phyloP scores from a whole-genome alignment of 2,113 vertebrate species.

The Xyrauchen texanus region DNA sequence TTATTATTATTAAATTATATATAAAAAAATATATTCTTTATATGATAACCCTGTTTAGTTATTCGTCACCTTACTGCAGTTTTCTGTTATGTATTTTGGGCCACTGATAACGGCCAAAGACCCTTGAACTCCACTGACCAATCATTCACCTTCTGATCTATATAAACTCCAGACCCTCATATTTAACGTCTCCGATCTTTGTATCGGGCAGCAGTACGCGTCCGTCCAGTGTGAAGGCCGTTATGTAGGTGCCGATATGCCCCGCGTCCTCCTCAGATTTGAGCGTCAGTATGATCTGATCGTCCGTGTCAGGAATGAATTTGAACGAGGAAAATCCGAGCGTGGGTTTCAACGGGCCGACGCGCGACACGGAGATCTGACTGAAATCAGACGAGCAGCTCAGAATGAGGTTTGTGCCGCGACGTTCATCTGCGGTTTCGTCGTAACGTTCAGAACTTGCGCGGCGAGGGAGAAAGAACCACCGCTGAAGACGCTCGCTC shows the following conservation, averaged over 20 bases:
- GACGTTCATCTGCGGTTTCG: slow-evolving; percentile 83
- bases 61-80: too few relatives aligned
- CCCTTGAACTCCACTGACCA: too few relatives aligned
- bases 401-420: slow-evolving; percentile 85
- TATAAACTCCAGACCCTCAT: slow-evolving; percentile 94
- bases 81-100: too few relatives aligned
- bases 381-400: slow-evolving; percentile 83
- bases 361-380: slow-evolving; percentile 69
- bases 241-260: slow-evolving; percentile 85
- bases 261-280: slow-evolving; percentile 91
- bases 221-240: slow-evolving; percentile 90
- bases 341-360: slow-evolving; percentile 80
- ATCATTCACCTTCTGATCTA: slow-evolving; percentile 58
- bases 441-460: slow-evolving; percentile 87
- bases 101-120: too few relatives aligned
- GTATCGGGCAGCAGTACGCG: slow-evolving; percentile 87
- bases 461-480: slow-evolving; percentile 93
- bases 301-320: slow-evolving; percentile 87
- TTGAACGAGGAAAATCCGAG: slow-evolving; percentile 97
- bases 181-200: slow-evolving; percentile 86
- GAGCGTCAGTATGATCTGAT: slow-evolving; percentile 88
- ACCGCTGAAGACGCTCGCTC: slow-evolving; percentile 88
- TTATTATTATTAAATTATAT: too few relatives aligned
- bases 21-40: too few relatives aligned
- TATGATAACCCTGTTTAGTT: too few relatives aligned